Conservation (phyloP, 2,888 invertebrate genomes). For the Psylliodes chrysocephalus region DNA sequence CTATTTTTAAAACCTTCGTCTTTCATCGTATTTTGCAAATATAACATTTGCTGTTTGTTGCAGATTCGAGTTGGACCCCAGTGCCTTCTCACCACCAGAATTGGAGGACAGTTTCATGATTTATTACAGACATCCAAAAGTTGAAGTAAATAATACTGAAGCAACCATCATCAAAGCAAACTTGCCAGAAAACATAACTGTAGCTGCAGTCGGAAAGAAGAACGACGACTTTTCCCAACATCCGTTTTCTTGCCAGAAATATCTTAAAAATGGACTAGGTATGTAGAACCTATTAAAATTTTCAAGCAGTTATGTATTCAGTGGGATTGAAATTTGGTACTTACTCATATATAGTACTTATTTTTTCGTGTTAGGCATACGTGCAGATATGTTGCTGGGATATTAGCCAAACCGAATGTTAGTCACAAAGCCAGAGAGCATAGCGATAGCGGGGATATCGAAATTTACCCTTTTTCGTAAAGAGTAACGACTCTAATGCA, state of each 20-base stretch:
- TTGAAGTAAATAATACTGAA: conserved; percentile 38
- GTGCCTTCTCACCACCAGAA: conserved; percentile 76
- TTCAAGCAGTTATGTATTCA: no score
- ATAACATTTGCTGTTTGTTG: conserved; percentile 36
- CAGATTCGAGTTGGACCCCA: conserved; percentile 69
- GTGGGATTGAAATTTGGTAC: no score
- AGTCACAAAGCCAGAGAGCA: no score
- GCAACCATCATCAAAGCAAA: conserved; percentile 41
- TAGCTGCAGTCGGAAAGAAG: conserved; percentile 31
- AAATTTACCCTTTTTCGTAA: no score
- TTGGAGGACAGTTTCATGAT: conserved; percentile 77
- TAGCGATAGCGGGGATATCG: no score
- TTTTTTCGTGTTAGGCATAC: no score
- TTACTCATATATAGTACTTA: no score
- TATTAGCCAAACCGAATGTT: no score
- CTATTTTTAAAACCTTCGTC: no score
- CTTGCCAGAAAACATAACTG: conserved; percentile 33
- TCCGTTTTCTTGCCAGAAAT: conserved; percentile 75
- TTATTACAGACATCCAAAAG: conserved; percentile 67
- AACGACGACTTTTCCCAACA: conserved; percentile 69
- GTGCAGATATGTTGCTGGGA: no score
- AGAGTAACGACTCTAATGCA: no score
- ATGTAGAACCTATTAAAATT: not conserved
- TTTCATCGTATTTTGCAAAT: no score
- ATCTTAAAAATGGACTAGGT: conserved; percentile 59